Evolutionary conservation across 1,140 invertebrate genomes (phyloP).

Genomic region (Drosophila hydei): DNA sequence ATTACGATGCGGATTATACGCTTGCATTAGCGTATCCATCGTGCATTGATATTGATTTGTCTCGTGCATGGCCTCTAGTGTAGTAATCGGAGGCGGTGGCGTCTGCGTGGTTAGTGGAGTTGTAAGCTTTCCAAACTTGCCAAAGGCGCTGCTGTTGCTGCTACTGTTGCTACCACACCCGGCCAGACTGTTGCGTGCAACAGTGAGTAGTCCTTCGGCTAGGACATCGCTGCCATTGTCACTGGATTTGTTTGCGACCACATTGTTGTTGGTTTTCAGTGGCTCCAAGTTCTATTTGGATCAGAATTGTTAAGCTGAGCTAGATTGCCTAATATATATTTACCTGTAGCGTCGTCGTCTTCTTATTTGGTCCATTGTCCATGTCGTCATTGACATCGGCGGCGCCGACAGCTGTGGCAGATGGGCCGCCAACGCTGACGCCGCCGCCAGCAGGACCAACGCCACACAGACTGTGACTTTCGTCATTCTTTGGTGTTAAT

Average conservation of each 20-base stretch:
- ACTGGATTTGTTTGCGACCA: conserved; percentile 64
- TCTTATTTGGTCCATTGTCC: conserved; percentile 75
- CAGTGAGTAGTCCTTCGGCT: conserved; percentile 44
- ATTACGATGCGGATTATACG: conserved; percentile 82
- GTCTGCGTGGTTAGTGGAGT: conserved; percentile 31
- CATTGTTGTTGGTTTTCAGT: conserved; percentile 45
- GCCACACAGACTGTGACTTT: conserved; percentile 78
- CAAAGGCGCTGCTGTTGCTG: conserved; percentile 41
- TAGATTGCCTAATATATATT: conserved; percentile 3
- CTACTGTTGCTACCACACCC: conserved; percentile 25
- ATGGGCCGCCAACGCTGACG: conserved; percentile 48
- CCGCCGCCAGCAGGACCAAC: conserved; percentile 37
- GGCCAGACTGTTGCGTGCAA: conserved; percentile 37
- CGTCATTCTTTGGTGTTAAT: conserved; percentile 82
- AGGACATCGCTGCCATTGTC: conserved; percentile 61
- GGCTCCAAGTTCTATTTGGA: conserved; percentile 64
- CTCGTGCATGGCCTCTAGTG: conserved; percentile 51
- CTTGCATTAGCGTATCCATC: conserved; percentile 83
- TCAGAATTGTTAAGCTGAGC: not conserved
- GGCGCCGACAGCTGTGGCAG: conserved; percentile 54
- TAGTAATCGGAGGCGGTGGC: conserved; percentile 9
- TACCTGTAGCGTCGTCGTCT: conserved; percentile 77
- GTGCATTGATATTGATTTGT: conserved; percentile 73
- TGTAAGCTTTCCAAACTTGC: conserved; percentile 60
- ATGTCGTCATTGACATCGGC: conserved; percentile 70